Base-by-base conservation (phyloP, 2,888 invertebrate genomes). In the Rotaria magnacalcarata region DNA sequence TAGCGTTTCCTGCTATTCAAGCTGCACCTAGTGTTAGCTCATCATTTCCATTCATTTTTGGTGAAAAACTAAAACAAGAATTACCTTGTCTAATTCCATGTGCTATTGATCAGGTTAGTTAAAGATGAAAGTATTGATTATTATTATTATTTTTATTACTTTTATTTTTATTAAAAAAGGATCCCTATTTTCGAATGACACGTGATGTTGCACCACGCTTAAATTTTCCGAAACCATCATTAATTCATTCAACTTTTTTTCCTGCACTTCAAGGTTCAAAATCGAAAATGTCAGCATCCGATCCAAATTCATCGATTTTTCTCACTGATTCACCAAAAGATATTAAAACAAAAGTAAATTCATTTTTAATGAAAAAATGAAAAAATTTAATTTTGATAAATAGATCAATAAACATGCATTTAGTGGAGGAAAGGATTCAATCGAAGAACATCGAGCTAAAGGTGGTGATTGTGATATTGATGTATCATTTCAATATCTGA, bases 111-210 rank as follows among this genome's bases (percentile, higher is more conserved):
- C 99, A 99, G 92, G 93, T 93, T 16, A 80, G 5, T 41, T 34
- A 34, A 34, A 34, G 34, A 34, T 34, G 34, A 34, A 34, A 34
- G 34, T 34, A 34, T 34, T 34, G 34, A 34, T 34, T 34, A 34
- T 34, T 34, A 34, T 34, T 34, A 34, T 34, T 2, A 80, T 10
- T 47, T 24, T 24, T 21, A n/a, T 80, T 0, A 11, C 34, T 11
- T 43, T 11, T 80, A 27, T 67, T 67, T 60, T 86, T 56, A 52
- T 86, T 58, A 43, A 88, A 89, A 43, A 89, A 93, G 93, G 99
- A 99, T 92, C 99, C 99, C 0, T 99, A 98, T 92, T 99, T 99
- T 92, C 93, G 99, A 56, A 97, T 99, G 97, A 95, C 96, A 0
- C 93, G 99, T 86, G 99, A 99, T 92, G 97, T 97, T n/a, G 96